Percentiles rank a stretch among this genome's conserved stretches.
Conservation (phyloP, 2,113 vertebrate genomes). For the Sorex araneus region DNA sequence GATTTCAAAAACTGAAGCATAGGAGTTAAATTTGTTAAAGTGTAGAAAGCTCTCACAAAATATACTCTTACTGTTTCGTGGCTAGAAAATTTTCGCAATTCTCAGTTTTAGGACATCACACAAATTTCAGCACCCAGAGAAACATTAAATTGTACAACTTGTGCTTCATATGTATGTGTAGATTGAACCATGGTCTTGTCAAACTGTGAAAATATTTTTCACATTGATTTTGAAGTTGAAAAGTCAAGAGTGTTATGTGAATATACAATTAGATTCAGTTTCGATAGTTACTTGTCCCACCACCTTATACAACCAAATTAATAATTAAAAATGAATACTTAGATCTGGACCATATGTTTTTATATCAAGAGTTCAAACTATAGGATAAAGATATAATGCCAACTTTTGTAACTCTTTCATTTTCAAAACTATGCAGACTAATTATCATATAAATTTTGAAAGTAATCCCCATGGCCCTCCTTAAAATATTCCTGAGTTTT, state of each 20-base stretch:
- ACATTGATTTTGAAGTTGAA: neutral
- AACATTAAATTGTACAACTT: neutral
- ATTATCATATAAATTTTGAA: constrained; percentile 66
- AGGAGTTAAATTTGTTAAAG: neutral
- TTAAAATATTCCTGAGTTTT: constrained; percentile 59
- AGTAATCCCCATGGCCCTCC: constrained; percentile 50
- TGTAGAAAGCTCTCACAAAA: neutral
- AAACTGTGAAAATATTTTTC: neutral
- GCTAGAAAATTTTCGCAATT: neutral
- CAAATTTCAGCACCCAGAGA: neutral
- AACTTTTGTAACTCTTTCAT: constrained; percentile 35
- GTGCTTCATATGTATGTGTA: neutral
- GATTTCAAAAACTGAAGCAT: neutral
- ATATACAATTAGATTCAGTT: neutral
- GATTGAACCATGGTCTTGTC: neutral
- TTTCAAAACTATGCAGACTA: constrained; percentile 48
- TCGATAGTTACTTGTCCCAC: neutral
- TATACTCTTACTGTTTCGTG: neutral
- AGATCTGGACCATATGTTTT: neutral
- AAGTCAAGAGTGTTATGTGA: neutral
- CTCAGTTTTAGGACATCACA: neutral
- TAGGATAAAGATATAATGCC: neutral
- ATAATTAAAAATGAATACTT: neutral
- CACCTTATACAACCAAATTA: neutral
- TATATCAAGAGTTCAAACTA: neutral